Base-by-base conservation (phyloP, 23 tunicate species). In the Diplosoma virens region DNA sequence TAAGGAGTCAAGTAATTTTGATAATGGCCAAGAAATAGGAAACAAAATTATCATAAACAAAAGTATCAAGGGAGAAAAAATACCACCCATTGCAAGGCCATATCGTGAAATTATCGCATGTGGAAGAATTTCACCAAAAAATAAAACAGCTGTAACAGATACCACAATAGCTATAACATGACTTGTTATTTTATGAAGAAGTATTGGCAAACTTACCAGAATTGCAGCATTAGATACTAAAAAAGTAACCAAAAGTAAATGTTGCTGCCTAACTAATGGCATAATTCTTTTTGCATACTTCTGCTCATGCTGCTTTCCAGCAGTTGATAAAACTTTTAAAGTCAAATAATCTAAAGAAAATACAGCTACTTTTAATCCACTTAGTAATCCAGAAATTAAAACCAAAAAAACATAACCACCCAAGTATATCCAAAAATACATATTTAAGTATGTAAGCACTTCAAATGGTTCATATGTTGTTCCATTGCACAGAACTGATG, bases 51-150 rank as follows among this genome's bases (percentile, higher is more conserved):
- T 11, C 77, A 92, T 85, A 27, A 92, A 78, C 2, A 85, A 74
- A 21, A 80, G 66, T 3, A 92, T 92, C 32, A 92, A 30, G n/a
- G 92, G 92, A 25, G 97, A 92, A 17, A 92, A 47, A 34, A 74
- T 54, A 9, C 92, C 79, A 27, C 97, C 97, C 50, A 92, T 92
- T 9, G 97, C 97, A 33, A 92, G 87, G 6, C 97, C 97, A 85
- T 80, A 92, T 45, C 97, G 76, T 35, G 97, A 85, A 63, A 84
- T 80, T 16, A 92, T 29, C 3, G 97, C 97, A 75, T 92, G 97
- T 9, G 97, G 97, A 6, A 92, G 76, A 25, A 92, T 92, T 92
- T 92, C 97, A 27, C 97, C 97, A 81, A 92, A 92, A 22, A 92
- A 76, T 25, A 92, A 59, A 60, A 92, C 97, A 7, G 97, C 97